phyloP scores from a whole-genome alignment of 2,888 invertebrate species.

The Selenia dentaria region DNA sequence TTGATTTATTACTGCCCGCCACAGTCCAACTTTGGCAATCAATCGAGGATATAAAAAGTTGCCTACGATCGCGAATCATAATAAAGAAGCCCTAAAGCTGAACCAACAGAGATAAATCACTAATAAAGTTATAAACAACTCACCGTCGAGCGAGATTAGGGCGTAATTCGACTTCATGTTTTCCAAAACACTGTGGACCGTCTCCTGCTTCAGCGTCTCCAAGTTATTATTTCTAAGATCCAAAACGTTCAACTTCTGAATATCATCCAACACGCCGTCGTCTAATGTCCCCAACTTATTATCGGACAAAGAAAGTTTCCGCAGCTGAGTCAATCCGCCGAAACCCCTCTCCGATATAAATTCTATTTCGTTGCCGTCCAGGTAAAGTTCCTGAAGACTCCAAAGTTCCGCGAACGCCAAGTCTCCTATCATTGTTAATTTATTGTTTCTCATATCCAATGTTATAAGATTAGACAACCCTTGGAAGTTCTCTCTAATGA shows the following conservation, averaged over 20 bases:
- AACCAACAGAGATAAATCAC: slow-evolving; percentile 46
- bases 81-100: slow-evolving; percentile 35
- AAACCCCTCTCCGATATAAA: slow-evolving; percentile 91
- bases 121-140: slow-evolving; percentile 67
- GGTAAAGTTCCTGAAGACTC: slow-evolving; percentile 88
- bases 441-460: slow-evolving; percentile 90
- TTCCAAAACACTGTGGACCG: slow-evolving; percentile 88
- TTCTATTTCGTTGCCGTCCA: slow-evolving; percentile 89
- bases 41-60: slow-evolving; percentile 26
- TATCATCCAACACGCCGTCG: slow-evolving; percentile 88
- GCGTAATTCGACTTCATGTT: slow-evolving; percentile 89
- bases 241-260: slow-evolving; percentile 88
- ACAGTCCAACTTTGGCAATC: slow-evolving; percentile 19
- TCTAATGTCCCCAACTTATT: slow-evolving; percentile 90
- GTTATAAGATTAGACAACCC: slow-evolving; percentile 89
- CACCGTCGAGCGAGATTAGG: slow-evolving; percentile 91
- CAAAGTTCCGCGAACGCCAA: slow-evolving; percentile 92
- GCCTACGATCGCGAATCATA: slow-evolving; percentile 17
- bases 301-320: slow-evolving; percentile 89
- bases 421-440: slow-evolving; percentile 92
- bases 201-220: slow-evolving; percentile 90
- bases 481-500: slow-evolving; percentile 91
- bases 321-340: slow-evolving; percentile 89
- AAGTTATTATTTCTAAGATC: slow-evolving; percentile 91
- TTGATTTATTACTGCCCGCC: too few relatives aligned